These are phyloP conservation scores for Ochropacha duplaris DNA, from an alignment of 2,888 invertebrate species.

Conservation along the genomic window DNA sequence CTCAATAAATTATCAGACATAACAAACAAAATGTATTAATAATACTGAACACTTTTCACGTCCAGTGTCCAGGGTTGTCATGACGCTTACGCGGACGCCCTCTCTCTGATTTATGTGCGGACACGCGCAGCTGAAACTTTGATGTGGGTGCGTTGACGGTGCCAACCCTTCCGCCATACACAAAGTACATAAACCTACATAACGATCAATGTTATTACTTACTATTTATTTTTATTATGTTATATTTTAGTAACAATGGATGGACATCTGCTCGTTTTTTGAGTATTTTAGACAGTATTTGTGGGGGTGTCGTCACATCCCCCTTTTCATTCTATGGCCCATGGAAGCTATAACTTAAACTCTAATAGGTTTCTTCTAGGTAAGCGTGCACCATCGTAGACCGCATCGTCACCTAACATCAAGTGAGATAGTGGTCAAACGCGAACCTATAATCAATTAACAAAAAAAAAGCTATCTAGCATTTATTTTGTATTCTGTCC, in stretches of 20 bases:
- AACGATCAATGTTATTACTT: not conserved
- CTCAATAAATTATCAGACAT: too few species aligned
- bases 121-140: slow-evolving; percentile 70
- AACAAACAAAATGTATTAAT: too few species aligned
- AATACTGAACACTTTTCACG: not conserved
- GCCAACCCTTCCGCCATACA: slow-evolving; percentile 26
- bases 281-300: not conserved
- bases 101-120: slow-evolving; percentile 63
- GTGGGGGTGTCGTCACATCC: too few species aligned
- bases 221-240: not conserved
- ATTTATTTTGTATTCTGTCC: too few species aligned
- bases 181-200: not conserved
- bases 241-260: not conserved
- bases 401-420: too few species aligned
- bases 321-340: too few species aligned
- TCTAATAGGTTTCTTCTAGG: too few species aligned
- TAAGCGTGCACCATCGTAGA: too few species aligned
- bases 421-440: too few species aligned
- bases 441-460: too few species aligned
- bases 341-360: too few species aligned
- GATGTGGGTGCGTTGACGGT: slow-evolving; percentile 63
- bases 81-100: slow-evolving; percentile 22
- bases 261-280: not conserved
- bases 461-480: too few species aligned
- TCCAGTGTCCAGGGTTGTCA: slow-evolving; percentile 50